Conservation (phyloP, 2,797 vertebrate species). For the Trachurus trachurus region DNA sequence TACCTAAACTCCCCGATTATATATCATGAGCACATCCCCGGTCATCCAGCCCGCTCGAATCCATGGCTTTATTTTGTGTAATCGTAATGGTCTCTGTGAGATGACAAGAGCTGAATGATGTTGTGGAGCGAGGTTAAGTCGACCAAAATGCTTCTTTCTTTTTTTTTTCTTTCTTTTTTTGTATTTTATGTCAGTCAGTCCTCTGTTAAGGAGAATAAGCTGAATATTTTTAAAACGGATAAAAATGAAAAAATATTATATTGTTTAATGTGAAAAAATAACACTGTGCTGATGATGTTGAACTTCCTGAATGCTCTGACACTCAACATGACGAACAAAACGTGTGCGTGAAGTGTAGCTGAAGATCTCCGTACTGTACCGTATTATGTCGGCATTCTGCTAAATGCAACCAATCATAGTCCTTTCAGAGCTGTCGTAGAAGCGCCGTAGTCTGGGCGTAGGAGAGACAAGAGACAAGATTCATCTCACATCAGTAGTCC, state of each 20-base stretch:
- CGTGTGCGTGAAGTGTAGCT: slow-evolving; percentile 65
- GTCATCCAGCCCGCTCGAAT: slow-evolving; percentile 75
- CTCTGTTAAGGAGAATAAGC: slow-evolving; percentile 82
- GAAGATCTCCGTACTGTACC: slow-evolving; percentile 70
- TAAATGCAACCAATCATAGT: slow-evolving; percentile 74
- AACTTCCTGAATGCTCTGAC: slow-evolving; percentile 82
- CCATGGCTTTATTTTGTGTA: slow-evolving; percentile 87
- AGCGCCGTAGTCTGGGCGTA: slow-evolving; percentile 34
- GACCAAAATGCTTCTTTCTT: slow-evolving; percentile 81
- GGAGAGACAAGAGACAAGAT: neutral
- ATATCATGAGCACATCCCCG: slow-evolving; percentile 60
- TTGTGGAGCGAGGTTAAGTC: slow-evolving; percentile 79
- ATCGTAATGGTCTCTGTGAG: slow-evolving; percentile 89
- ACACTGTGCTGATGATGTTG: slow-evolving; percentile 85
- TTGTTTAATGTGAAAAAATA: slow-evolving; percentile 83
- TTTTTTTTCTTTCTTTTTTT: slow-evolving; percentile 72
- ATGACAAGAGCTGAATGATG: slow-evolving; percentile 81
- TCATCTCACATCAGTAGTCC: slow-evolving; percentile 3
- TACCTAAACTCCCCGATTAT: slow-evolving; percentile 51
- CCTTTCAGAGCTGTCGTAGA: slow-evolving; percentile 44
- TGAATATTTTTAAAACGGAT: slow-evolving; percentile 87
- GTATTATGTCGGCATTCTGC: slow-evolving; percentile 64
- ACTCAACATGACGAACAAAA: slow-evolving; percentile 78
- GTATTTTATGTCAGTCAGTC: slow-evolving; percentile 76
- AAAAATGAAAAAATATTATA: slow-evolving; percentile 78